phyloP scores from a whole-genome alignment of 2,797 vertebrate genomes.

The Graptemys geographica region DNA sequence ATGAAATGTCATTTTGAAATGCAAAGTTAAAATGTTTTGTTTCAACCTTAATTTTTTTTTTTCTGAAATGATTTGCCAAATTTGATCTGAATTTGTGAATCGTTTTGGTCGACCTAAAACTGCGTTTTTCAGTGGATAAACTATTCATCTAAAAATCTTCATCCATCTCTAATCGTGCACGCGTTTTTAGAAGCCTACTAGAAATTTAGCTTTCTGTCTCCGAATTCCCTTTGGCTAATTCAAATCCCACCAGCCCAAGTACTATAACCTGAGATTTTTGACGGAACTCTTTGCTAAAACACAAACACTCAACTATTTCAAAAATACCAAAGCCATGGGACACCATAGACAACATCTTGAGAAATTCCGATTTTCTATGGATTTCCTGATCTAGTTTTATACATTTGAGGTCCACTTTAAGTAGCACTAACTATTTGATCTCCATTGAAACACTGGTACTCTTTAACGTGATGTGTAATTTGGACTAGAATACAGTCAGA shows the following conservation, averaged over 20 bases:
- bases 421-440: not conserved
- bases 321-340: not conserved
- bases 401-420: not conserved
- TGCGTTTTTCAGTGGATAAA: not conserved
- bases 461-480: not conserved
- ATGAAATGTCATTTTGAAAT: not conserved
- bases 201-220: not conserved
- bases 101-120: not conserved
- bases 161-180: not conserved
- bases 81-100: not conserved
- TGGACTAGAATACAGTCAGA: not conserved
- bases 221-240: not conserved
- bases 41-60: not conserved
- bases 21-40: not conserved
- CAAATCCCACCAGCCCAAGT: not conserved
- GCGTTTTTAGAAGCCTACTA: not conserved
- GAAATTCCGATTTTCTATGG: not conserved
- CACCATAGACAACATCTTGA: not conserved
- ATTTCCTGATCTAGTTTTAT: not conserved
- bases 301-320: not conserved
- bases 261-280: not conserved
- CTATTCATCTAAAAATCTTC: not conserved
- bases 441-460: not conserved
- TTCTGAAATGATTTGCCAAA: not conserved
- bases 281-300: not conserved